phyloP scores from a whole-genome alignment of 2,888 invertebrate genomes.

The Tenthredo mesomela region DNA sequence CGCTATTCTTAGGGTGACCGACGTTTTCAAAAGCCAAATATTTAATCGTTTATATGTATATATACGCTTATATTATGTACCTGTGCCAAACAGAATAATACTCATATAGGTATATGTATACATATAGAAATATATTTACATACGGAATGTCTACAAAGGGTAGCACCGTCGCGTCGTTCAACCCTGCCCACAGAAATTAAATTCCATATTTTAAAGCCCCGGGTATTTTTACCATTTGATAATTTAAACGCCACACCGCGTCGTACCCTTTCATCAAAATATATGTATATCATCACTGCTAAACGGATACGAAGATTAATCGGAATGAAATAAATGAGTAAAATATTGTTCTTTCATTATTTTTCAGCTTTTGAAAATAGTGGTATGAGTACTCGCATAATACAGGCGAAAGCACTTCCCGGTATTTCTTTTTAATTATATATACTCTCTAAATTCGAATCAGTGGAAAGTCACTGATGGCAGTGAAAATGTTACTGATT shows the following conservation, averaged over 20 bases:
- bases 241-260: background rate
- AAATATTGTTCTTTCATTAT: constrained; percentile 3
- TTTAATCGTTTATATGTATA: background rate
- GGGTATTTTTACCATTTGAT: constrained; percentile 1
- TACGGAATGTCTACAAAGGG: constrained; percentile 30
- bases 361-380: background rate
- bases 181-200: constrained; percentile 32
- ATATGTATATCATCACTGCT: background rate
- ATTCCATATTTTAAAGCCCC: constrained; percentile 12
- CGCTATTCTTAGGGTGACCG: constrained; percentile 21
- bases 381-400: background rate
- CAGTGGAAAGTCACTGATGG: too few relatives aligned
- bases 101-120: background rate
- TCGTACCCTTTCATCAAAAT: background rate
- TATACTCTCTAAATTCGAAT: too few relatives aligned
- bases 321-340: background rate
- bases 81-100: constrained; percentile 20
- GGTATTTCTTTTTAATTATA: background rate
- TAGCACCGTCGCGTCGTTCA: background rate
- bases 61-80: background rate
- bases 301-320: background rate
- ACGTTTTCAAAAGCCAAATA: background rate
- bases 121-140: background rate
- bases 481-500: too few relatives aligned
- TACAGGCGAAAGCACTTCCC: background rate